Conservation (phyloP, 2,797 vertebrate genomes). For the Bovichtus diacanthus region DNA sequence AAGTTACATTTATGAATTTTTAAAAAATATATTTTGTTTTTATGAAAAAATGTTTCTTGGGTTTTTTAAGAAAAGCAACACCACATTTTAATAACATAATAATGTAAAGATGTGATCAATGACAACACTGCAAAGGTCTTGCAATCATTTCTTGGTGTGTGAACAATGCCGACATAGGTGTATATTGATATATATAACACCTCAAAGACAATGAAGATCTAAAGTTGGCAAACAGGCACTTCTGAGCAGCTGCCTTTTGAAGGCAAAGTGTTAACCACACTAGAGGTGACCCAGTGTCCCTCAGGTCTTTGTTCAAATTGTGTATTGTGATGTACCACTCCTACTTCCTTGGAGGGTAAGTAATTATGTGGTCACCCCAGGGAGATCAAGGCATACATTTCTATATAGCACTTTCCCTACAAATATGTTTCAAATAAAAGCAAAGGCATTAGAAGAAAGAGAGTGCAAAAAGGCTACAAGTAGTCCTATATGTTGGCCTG, state of each 20-base stretch:
- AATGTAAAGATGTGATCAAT: too few relatives aligned
- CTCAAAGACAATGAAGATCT: not conserved
- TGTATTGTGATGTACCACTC: not conserved
- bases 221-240: not conserved
- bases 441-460: not conserved
- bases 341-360: not conserved
- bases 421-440: not conserved
- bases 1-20: too few relatives aligned
- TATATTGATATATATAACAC: not conserved
- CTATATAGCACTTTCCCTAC: too few relatives aligned
- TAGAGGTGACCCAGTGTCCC: not conserved
- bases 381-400: not conserved
- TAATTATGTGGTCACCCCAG: not conserved
- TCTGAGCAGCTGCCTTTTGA: slow-evolving; percentile 2
- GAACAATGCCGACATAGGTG: too few relatives aligned
- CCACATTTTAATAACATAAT: too few relatives aligned
- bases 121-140: too few relatives aligned
- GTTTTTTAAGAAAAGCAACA: too few relatives aligned
- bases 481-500: not conserved
- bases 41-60: too few relatives aligned
- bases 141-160: too few relatives aligned
- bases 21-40: too few relatives aligned
- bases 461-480: not conserved
- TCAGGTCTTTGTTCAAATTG: not conserved
- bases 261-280: slow-evolving; percentile 1